Evolutionary conservation across 1,140 invertebrate species (phyloP).

Genomic region (Drosophila santomea): DNA sequence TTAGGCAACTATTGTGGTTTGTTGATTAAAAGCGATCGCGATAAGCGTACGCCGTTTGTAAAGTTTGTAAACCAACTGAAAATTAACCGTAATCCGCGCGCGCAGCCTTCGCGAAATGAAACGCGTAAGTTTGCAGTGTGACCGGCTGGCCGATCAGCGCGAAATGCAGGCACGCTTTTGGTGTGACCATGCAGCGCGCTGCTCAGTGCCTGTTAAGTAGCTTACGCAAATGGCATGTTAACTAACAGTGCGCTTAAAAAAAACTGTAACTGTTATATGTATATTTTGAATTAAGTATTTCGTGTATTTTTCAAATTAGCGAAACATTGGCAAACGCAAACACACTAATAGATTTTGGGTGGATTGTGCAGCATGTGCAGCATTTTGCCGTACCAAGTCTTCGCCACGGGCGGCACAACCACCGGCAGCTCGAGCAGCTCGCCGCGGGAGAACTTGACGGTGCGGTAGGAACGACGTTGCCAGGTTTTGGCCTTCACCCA

Average conservation of each 20-base stretch:
- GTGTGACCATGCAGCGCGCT: not conserved
- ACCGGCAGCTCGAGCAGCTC: not conserved
- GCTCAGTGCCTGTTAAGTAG: not conserved
- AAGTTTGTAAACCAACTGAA: slow-evolving; percentile 5
- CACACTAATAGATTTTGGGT: not conserved
- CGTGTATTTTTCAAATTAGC: not conserved
- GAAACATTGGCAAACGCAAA: not conserved
- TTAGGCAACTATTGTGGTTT: not conserved
- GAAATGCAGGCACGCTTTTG: not conserved
- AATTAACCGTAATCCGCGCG: slow-evolving; percentile 3
- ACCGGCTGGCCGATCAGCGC: not conserved
- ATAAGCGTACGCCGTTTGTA: too few species aligned
- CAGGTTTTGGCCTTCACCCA: not conserved
- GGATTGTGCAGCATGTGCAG: not conserved
- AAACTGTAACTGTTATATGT: too few species aligned
- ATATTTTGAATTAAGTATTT: too few species aligned
- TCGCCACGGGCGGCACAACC: not conserved
- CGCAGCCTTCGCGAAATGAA: not conserved
- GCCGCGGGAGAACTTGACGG: not conserved
- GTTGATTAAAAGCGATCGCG: too few species aligned
- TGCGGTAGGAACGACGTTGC: not conserved
- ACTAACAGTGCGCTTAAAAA: not conserved
- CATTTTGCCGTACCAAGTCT: slow-evolving; percentile 1
- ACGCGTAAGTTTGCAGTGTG: not conserved
- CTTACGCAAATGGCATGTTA: not conserved